These are phyloP conservation scores for Drosophila kepulauana DNA, from an alignment of 1,140 invertebrate species.

Conservation along the genomic window DNA sequence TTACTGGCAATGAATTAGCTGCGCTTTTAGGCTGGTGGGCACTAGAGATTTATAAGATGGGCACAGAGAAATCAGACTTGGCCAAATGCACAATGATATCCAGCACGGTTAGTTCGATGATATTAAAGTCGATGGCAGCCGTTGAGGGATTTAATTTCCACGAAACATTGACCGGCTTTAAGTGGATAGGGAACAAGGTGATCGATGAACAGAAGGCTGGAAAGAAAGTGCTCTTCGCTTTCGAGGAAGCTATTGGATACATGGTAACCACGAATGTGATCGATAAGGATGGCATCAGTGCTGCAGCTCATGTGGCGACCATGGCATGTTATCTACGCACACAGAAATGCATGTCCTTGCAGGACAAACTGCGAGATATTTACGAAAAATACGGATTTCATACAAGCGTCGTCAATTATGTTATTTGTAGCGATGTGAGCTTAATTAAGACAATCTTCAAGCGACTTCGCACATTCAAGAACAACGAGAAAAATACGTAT, in stretches of 20 bases:
- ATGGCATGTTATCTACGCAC: slow-evolving; percentile 91
- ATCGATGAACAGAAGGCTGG: slow-evolving; percentile 89
- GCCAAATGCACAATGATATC: slow-evolving; percentile 92
- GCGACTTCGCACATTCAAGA: slow-evolving; percentile 91
- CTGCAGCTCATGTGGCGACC: slow-evolving; percentile 92
- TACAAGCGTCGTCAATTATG: slow-evolving; percentile 94
- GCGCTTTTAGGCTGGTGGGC: slow-evolving; percentile 98
- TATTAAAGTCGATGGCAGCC: slow-evolving; percentile 92
- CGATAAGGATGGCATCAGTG: slow-evolving; percentile 98
- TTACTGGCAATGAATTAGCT: slow-evolving; percentile 98
- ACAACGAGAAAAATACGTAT: slow-evolving; percentile 87
- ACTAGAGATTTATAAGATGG: slow-evolving; percentile 87
- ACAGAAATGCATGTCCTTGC: slow-evolving; percentile 88
- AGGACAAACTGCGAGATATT: slow-evolving; percentile 91
- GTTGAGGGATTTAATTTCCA: slow-evolving; percentile 94
- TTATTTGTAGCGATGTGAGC: slow-evolving; percentile 91
- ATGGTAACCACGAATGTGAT: slow-evolving; percentile 95
- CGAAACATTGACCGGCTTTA: slow-evolving; percentile 99
- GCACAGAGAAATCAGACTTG: slow-evolving; percentile 85
- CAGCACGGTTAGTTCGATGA: slow-evolving; percentile 98
- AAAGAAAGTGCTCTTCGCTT: slow-evolving; percentile 95
- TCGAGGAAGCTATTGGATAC: slow-evolving; percentile 97
- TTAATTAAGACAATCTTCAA: slow-evolving; percentile 92
- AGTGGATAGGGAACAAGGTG: slow-evolving; percentile 98
- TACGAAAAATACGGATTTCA: slow-evolving; percentile 95